Percentiles rank a stretch among this genome's conserved stretches.
These are phyloP conservation scores for Dicroscelio sp. DNA, from an alignment of 2,888 invertebrate genomes.

Conservation along the genomic window DNA sequence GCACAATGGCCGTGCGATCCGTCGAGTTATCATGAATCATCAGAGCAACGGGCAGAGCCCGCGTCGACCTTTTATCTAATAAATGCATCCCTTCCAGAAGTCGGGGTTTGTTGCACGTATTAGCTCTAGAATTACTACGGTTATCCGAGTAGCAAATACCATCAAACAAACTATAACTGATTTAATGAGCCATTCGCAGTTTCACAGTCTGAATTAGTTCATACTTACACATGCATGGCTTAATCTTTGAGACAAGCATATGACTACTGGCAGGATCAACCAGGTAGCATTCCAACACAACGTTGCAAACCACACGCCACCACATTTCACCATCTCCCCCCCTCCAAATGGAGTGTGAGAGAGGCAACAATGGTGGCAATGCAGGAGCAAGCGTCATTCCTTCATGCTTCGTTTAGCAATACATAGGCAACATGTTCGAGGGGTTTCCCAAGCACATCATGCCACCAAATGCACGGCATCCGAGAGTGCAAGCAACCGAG, in stretches of 20 bases:
- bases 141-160: slow-evolving; percentile 88
- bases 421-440: too few relatives aligned
- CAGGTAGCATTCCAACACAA: too few relatives aligned
- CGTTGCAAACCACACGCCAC: too few relatives aligned
- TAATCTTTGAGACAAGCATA: slow-evolving; percentile 94
- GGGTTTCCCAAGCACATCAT: too few relatives aligned
- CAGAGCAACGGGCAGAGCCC: slow-evolving; percentile 91
- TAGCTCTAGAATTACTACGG: slow-evolving; percentile 94
- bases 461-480: too few relatives aligned
- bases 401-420: too few relatives aligned
- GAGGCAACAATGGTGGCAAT: too few relatives aligned
- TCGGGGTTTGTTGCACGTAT: slow-evolving; percentile 92
- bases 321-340: too few relatives aligned
- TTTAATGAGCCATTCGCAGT: slow-evolving; percentile 93
- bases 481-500: too few relatives aligned
- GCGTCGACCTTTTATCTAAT: slow-evolving; percentile 91
- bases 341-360: too few relatives aligned
- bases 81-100: slow-evolving; percentile 89
- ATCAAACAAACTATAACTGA: slow-evolving; percentile 93
- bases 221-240: slow-evolving; percentile 94
- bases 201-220: slow-evolving; percentile 92
- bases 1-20: slow-evolving; percentile 90
- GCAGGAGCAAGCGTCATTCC: too few relatives aligned
- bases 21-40: slow-evolving; percentile 92
- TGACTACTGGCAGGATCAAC: slow-evolving; percentile 92